Percentiles rank a stretch among this genome's conserved stretches.
phyloP scores from a whole-genome alignment of 2,113 vertebrate genomes.

The Phalacrocorax pelagicus region DNA sequence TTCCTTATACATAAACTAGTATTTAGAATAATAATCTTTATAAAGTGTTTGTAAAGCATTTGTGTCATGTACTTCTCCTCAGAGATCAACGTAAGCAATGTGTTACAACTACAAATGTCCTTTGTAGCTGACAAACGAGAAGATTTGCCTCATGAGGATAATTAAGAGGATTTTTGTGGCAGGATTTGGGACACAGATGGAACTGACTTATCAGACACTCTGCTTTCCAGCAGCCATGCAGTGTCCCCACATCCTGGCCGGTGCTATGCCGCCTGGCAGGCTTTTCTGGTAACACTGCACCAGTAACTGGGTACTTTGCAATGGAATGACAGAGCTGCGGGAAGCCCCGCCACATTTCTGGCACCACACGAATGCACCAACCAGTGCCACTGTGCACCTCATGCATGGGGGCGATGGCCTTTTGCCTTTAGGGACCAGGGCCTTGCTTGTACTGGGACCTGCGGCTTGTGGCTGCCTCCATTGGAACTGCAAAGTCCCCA shows the following conservation, averaged over 20 bases:
- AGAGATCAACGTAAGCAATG: neutral
- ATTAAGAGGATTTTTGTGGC: neutral
- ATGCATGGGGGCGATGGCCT: accelerated
- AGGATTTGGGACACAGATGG: neutral
- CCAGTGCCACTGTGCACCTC: accelerated
- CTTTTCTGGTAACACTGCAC: accelerated
- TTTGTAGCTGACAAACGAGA: neutral
- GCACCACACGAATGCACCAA: accelerated
- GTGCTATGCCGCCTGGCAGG: neutral
- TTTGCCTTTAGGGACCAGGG: neutral
- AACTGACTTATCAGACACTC: neutral
- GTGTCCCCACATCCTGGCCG: accelerated
- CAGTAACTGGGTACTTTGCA: accelerated
- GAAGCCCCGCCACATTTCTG: accelerated
- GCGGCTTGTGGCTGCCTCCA: accelerated
- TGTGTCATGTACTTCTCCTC: accelerated
- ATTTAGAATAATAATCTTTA: neutral
- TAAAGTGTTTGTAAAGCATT: neutral
- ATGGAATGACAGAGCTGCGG: accelerated
- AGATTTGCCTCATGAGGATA: neutral
- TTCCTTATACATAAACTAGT: neutral
- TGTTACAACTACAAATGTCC: neutral
- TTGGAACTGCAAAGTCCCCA: neutral
- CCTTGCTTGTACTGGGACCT: accelerated
- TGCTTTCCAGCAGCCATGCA: accelerated